Conservation (phyloP, 2,113 vertebrate genomes). For the Ondatra zibethicus region DNA sequence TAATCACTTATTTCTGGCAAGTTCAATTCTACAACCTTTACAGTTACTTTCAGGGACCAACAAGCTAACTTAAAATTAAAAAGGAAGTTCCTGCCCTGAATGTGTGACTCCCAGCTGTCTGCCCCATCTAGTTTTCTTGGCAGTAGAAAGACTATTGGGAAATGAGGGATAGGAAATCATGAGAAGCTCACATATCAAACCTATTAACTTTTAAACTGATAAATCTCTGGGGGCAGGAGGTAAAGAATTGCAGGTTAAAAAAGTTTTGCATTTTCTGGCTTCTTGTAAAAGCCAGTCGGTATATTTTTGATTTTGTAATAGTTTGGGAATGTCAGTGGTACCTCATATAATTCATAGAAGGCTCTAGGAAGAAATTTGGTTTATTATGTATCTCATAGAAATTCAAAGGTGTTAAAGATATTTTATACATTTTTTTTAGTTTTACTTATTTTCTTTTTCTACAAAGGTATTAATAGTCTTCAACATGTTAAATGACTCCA, state of each 20-base stretch:
- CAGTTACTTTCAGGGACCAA: constrained; percentile 72
- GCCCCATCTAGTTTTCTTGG: constrained; percentile 77
- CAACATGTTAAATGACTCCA: constrained; percentile 42
- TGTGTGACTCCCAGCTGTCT: constrained; percentile 69
- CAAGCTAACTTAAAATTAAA: constrained; percentile 72
- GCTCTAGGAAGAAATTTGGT: constrained; percentile 19
- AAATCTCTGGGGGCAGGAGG: background rate
- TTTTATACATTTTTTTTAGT: constrained; percentile 1
- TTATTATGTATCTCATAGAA: constrained; percentile 25
- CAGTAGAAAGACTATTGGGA: constrained; percentile 66
- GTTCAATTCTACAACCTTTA: constrained; percentile 68
- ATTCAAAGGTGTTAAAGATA: constrained; percentile 18
- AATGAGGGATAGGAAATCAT: constrained; percentile 56
- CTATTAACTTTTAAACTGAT: constrained; percentile 58
- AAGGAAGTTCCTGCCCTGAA: constrained; percentile 62
- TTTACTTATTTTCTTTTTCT: constrained; percentile 31
- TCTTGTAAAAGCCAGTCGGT: constrained; percentile 34
- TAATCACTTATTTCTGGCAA: constrained; percentile 70
- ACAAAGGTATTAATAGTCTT: constrained; percentile 33
- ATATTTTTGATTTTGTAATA: constrained; percentile 43
- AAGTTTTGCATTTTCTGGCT: constrained; percentile 51
- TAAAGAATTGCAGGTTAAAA: background rate
- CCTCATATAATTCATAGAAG: constrained; percentile 36
- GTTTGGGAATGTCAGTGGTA: constrained; percentile 23
- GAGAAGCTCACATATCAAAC: constrained; percentile 59